Percentiles rank a stretch among this genome's conserved stretches.
Evolutionary conservation across 1,140 invertebrate genomes (phyloP).

Genomic region (Drosophila sproati): DNA sequence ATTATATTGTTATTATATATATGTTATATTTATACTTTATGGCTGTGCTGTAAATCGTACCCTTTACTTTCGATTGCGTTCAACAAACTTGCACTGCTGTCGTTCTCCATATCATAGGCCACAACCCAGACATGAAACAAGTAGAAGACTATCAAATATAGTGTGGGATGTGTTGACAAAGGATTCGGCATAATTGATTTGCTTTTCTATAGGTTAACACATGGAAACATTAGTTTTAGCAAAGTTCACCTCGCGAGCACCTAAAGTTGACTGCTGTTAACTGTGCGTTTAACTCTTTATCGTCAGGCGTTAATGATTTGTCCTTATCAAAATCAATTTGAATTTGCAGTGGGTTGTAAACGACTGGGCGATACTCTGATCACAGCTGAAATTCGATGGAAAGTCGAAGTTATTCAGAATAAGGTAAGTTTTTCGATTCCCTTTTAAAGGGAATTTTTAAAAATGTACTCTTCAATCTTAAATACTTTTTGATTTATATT

Average conservation of each 20-base stretch:
- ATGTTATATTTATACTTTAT: no score
- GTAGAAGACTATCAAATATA: constrained; percentile 23
- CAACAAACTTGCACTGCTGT: neutral
- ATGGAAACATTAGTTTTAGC: neutral
- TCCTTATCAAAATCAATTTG: constrained; percentile 3
- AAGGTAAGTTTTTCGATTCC: no score
- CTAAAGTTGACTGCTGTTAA: constrained; percentile 6
- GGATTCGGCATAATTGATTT: constrained; percentile 20
- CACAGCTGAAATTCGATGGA: neutral
- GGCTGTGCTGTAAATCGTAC: constrained; percentile 1
- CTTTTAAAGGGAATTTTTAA: no score
- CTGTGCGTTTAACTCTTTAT: neutral
- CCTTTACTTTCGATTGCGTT: neutral
- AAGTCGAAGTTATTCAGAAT: no score
- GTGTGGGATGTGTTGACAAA: constrained; percentile 2
- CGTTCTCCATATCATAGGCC: constrained; percentile 4
- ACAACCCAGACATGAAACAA: constrained; percentile 19
- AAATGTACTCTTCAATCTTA: no score
- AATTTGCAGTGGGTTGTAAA: neutral
- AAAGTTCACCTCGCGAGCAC: constrained; percentile 10
- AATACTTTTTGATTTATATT: no score
- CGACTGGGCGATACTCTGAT: neutral
- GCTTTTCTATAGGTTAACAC: constrained; percentile 7
- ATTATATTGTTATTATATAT: no score
- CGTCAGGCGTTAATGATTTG: neutral